These are phyloP conservation scores for Zelleria hepariella DNA, from an alignment of 2,888 invertebrate genomes.

Conservation along the genomic window DNA sequence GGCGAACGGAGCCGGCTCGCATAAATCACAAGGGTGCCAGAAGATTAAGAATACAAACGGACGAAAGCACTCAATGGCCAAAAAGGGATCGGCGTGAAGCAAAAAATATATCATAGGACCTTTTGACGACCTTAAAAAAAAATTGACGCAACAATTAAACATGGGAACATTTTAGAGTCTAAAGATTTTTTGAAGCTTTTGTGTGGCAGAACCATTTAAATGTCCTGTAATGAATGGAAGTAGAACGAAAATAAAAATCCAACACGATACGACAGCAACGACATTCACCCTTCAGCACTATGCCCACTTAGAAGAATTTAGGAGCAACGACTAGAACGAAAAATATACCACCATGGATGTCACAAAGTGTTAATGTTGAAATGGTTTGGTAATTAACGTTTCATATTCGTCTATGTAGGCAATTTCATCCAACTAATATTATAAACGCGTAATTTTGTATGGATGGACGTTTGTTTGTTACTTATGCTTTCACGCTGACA, in stretches of 20 bases:
- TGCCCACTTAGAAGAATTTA: background rate
- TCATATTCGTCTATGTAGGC: background rate
- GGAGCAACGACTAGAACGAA: background rate
- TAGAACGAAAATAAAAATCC: no score
- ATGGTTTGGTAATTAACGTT: background rate
- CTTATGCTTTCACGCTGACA: background rate
- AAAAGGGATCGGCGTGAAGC: slow-evolving; percentile 21
- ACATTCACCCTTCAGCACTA: background rate
- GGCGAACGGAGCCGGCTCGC: slow-evolving; percentile 38
- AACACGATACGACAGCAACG: no score
- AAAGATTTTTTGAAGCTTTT: background rate
- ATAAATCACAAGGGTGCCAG: slow-evolving; percentile 59
- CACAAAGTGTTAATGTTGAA: background rate
- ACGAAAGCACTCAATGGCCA: slow-evolving; percentile 20
- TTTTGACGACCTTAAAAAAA: background rate
- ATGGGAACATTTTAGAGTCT: background rate
- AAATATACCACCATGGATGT: background rate
- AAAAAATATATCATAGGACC: background rate
- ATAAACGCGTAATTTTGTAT: background rate
- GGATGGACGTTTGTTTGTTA: background rate
- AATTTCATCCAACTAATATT: background rate
- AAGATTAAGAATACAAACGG: slow-evolving; percentile 31
- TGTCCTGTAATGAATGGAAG: no score
- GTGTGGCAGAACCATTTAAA: no score
- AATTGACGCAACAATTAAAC: background rate